Base-by-base conservation (phyloP, 2,113 vertebrate genomes). In the Oenanthe melanoleuca region DNA sequence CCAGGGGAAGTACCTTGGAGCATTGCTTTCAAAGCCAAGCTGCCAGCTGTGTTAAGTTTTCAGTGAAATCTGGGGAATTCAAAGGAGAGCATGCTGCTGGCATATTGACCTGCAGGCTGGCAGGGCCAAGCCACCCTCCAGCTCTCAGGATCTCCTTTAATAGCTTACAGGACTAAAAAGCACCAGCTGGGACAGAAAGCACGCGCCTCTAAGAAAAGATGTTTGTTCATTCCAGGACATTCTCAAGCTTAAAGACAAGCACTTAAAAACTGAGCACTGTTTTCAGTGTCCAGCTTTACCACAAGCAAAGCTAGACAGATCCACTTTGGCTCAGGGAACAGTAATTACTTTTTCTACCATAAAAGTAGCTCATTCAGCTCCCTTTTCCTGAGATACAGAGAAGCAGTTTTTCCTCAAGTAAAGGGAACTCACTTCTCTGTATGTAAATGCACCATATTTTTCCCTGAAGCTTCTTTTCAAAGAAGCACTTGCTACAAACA, bases 11-110 rank as follows among this genome's bases (percentile, higher is more conserved):
- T 44, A 65, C 49, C 81, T 82, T 1, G 1, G 45, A 69, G 63
- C 71, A 15, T 9, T 86, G 33, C 40, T 89, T 89, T 94, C n/a
- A 82, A 91, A 81, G 50, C 49, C 61, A 69, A 18, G 44, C 34
- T 89, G 22, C 19, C 28, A 26, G 40, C 37, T 4, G 5, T 52
- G 40, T 55, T 38, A 92, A 37, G 40, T 44, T 86, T 79, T 53
- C 53, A 65, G 28, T 40, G 63, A 71, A 81, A 69, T 81, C 73
- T 82, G 70, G 37, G 57, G 37, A 82, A 88, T 66, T 82, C 44
- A 80, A 80, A 84, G 21, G 28, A 71, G 66, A 69, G 24, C 50
- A 57, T 12, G 50, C 79, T 86, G 57, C 66, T 69, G 77, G 57
- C 45, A n/a, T 25, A 64, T 10, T 79, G 84, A 95, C 61, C 73